These are phyloP conservation scores for Rhagophthalmus giganteus DNA, from an alignment of 2,888 invertebrate species.

Conservation along the genomic window DNA sequence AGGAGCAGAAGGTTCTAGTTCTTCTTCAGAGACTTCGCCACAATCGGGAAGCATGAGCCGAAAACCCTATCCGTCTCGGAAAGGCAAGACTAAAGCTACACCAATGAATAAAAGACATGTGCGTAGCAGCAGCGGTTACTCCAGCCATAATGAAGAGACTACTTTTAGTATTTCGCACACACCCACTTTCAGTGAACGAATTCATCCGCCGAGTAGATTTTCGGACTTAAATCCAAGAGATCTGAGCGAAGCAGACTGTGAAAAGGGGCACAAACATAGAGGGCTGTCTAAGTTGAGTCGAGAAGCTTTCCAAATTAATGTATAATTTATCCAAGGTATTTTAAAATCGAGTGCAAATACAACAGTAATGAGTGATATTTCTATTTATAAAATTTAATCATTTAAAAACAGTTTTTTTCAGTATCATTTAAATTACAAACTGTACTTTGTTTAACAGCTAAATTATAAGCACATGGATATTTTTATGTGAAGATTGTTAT, in stretches of 20 bases:
- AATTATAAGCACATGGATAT: constrained; percentile 6
- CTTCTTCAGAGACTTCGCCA: constrained; percentile 77
- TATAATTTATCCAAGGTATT: constrained; percentile 54
- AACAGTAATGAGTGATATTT: background rate
- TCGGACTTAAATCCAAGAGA: constrained; percentile 66
- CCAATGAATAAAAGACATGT: constrained; percentile 69
- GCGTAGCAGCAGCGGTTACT: constrained; percentile 78
- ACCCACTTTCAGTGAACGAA: constrained; percentile 79
- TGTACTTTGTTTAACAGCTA: too few relatives aligned
- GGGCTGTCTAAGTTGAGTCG: constrained; percentile 57
- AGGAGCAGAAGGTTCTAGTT: constrained; percentile 76
- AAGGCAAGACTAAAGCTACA: constrained; percentile 65
- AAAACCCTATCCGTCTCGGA: constrained; percentile 68
- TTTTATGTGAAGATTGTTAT: constrained; percentile 23
- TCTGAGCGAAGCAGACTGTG: constrained; percentile 55
- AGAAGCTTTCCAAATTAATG: constrained; percentile 80
- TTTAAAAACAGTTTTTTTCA: too few relatives aligned
- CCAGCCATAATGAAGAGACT: constrained; percentile 83
- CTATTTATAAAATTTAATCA: constrained; percentile 1
- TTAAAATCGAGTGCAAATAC: background rate
- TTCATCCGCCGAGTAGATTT: constrained; percentile 85
- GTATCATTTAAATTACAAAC: too few relatives aligned
- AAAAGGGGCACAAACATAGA: constrained; percentile 52
- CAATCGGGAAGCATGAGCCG: constrained; percentile 61
- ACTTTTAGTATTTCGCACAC: constrained; percentile 82